phyloP scores from a whole-genome alignment of 1,140 invertebrate species.

The Leptoteleia sp. region DNA sequence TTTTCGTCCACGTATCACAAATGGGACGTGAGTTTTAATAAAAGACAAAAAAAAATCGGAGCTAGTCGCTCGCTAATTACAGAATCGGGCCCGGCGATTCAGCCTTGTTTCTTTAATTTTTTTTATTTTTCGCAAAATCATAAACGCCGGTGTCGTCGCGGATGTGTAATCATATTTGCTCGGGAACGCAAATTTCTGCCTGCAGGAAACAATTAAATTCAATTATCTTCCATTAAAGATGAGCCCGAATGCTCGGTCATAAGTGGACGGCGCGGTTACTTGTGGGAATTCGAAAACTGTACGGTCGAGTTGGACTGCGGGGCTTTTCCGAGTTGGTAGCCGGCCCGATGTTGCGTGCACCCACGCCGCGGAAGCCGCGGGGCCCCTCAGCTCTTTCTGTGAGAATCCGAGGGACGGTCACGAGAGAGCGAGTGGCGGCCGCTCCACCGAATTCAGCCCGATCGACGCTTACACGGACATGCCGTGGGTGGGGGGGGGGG shows the following conservation, averaged over 20 bases:
- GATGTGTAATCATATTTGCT: not conserved
- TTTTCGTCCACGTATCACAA: too few relatives aligned
- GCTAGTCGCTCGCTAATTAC: conserved; percentile 2
- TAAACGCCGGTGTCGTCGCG: conserved; percentile 12
- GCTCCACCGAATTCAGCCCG: conserved; percentile 56
- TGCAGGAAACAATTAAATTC: conserved; percentile 74
- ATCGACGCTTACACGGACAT: conserved; percentile 68
- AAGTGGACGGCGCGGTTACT: conserved; percentile 65
- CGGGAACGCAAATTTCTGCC: conserved; percentile 52
- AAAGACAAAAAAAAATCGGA: too few relatives aligned
- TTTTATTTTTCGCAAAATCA: too few relatives aligned
- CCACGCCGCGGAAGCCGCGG: conserved; percentile 68
- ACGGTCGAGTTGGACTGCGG: conserved; percentile 68
- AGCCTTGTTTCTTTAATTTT: too few relatives aligned
- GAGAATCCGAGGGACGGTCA: conserved; percentile 58
- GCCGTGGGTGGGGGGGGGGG: conserved; percentile 13
- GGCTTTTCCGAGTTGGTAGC: conserved; percentile 58
- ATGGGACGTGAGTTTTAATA: too few relatives aligned
- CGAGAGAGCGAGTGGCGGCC: conserved; percentile 42
- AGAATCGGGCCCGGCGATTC: too few relatives aligned
- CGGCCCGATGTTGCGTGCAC: conserved; percentile 73
- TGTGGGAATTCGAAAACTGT: conserved; percentile 76
- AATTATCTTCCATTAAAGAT: conserved; percentile 78
- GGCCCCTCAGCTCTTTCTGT: conserved; percentile 32
- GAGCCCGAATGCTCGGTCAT: conserved; percentile 70